phyloP scores from a whole-genome alignment of 2,113 vertebrate genomes.

The Isichthys henryi region DNA sequence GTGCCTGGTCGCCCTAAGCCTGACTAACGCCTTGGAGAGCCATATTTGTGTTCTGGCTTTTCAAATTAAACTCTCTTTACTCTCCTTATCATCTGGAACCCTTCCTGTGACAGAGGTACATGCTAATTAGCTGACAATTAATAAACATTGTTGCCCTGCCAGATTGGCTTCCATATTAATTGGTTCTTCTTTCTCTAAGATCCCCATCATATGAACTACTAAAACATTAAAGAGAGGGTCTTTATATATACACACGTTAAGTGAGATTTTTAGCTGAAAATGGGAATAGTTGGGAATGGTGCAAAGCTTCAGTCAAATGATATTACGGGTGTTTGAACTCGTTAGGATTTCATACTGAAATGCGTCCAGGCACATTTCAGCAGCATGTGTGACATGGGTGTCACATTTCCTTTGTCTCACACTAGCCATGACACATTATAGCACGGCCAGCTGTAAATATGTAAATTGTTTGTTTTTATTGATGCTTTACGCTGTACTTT shows the following conservation, averaged over 20 bases:
- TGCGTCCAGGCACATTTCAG: neutral
- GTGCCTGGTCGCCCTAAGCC: neutral
- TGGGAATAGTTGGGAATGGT: neutral
- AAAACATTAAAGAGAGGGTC: neutral
- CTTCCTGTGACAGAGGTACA: neutral
- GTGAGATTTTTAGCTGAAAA: neutral
- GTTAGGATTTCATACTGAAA: neutral
- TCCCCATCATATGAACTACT: neutral
- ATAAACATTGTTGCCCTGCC: neutral
- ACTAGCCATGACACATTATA: neutral
- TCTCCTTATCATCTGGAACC: neutral
- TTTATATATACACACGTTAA: neutral
- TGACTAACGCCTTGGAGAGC: neutral
- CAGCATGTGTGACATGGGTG: neutral
- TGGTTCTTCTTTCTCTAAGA: neutral
- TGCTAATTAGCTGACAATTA: neutral
- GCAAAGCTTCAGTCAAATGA: neutral
- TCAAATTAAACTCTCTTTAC: neutral
- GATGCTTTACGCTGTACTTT: neutral
- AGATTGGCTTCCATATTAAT: neutral
- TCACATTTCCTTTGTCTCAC: neutral
- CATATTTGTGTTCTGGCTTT: neutral
- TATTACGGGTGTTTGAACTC: neutral
- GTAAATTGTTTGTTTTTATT: neutral
- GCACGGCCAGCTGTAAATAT: neutral